Evolutionary conservation across 1,140 invertebrate genomes (phyloP), one percentile per base, ranked within the genome.

Genomic region (Drusus annulatus): DNA sequence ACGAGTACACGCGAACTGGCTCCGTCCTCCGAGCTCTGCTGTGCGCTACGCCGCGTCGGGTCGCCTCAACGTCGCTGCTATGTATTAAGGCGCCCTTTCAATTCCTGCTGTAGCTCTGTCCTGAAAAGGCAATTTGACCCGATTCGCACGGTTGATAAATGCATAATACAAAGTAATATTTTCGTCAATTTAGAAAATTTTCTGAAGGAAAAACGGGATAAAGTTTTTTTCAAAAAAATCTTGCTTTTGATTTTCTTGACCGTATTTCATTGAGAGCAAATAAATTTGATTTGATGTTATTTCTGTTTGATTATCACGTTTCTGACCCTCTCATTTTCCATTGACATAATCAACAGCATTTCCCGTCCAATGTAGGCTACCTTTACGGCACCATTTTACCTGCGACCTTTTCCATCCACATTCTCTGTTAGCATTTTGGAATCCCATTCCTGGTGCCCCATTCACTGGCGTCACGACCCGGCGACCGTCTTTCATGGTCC

Each of bases 341-440:
- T 52, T 71, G 68, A 71, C 68, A 21, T 52, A 71, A 71, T 71
- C 45, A 71, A 52, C 68, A 71, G 45, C 17, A 10, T 51, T 21
- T 71, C 31, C 19, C 68, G 36, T n/a, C 68, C 45, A 51, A 10
- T 23, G 45, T 10, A n/a, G 51, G 45, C n/a, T 71, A 23, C 45
- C 68, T 71, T 71, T 51, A 52, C 45, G 68, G 68, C 68, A 51
- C 68, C 17, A 23, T 71, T 71, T 71, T 71, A 71, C 68, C 71
- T 75, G 71, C 52, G 52, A 75, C 71, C 71, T 58, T 75, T 73
- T 75, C 71, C 45, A 25, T 71, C 68, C 45, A 25, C 68, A 71
- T 71, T 71, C 71, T 36, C 76, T 45, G 76, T 16, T 78, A 65
- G 21, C 76, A 78, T 78, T 78, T 68, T 50, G 62, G 76, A 65